phyloP scores from a whole-genome alignment of 2,888 invertebrate species.

The Cerceris ruficornis region DNA sequence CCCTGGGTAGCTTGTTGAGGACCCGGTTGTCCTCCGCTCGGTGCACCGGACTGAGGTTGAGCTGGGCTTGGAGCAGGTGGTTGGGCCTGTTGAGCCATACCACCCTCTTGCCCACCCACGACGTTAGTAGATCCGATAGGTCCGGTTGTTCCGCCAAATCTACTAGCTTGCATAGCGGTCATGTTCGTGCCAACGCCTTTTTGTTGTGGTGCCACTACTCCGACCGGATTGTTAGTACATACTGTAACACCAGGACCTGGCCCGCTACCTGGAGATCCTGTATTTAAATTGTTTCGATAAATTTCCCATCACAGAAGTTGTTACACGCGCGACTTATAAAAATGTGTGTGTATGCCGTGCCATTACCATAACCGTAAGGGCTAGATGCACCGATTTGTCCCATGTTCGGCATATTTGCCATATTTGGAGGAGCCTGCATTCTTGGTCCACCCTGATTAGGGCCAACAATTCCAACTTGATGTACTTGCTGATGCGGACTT shows the following conservation, averaged over 20 bases:
- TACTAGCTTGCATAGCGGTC: constrained; percentile 78
- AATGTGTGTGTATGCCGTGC: background rate
- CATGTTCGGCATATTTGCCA: constrained; percentile 81
- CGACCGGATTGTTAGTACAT: constrained; percentile 77
- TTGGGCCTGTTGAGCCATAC: constrained; percentile 88
- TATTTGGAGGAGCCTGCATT: constrained; percentile 85
- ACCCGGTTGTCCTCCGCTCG: constrained; percentile 85
- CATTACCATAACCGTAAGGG: constrained; percentile 80
- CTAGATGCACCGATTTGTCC: constrained; percentile 79
- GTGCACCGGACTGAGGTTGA: constrained; percentile 90
- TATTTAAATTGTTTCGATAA: constrained; percentile 13
- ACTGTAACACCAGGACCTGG: constrained; percentile 75
- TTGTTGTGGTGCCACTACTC: constrained; percentile 84
- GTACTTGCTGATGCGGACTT: constrained; percentile 81
- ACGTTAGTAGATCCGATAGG: constrained; percentile 83
- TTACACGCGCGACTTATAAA: background rate
- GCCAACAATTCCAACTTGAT: constrained; percentile 81
- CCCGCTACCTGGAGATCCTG: constrained; percentile 76
- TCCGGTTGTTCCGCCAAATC: constrained; percentile 82
- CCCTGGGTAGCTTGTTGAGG: constrained; percentile 84
- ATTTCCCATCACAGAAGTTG: background rate
- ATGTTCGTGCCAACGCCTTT: constrained; percentile 80
- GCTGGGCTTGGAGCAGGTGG: constrained; percentile 90
- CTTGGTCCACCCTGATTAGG: constrained; percentile 84
- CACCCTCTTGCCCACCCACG: constrained; percentile 84